Evolutionary conservation across 2,113 vertebrate species (phyloP), one percentile per base, ranked within the genome.

Genomic region (Paraplagusia blochii): DNA sequence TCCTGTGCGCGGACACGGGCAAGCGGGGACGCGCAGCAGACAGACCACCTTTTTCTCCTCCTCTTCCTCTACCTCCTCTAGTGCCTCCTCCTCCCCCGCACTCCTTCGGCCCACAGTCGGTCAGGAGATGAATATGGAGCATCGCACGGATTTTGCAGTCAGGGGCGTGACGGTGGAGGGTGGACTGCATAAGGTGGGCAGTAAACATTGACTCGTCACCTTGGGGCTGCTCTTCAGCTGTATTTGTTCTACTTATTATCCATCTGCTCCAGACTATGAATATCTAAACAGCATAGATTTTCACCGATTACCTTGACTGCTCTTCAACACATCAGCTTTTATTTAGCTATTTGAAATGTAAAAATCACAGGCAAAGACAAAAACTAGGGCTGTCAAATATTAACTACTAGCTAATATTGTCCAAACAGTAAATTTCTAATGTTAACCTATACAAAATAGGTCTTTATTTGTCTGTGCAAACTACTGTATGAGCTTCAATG

Each of bases 1-100:
- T 85, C 81, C 77, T 81, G 74, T 67, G 77, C 74, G 80, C 38
- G 6, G 22, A 29, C 22, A 29, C 38, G 12, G 38, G 69, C 81
- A 63, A 82, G 69, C 78, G 82, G 82, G 85, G 81, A 82, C 86
- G 87, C 85, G 77, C 85, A 83, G 83, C 74, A 79, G 73, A 74
- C 50, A 69, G 62, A 6, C 83, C 78, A 68, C 72, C 80, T 76
- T 71, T 79, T 74, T 69, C 43, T 86, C 58, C 74, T 70, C 65
- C 47, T 85, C 55, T 35, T 85, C 53, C 69, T 65, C 67, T 42
- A 68, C 64, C 48, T 86, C 53, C 76, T 70, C 67, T 46, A 84
- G 53, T 11, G 2, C 36, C 10, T 40, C 38, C 45, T 85, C 54
- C 75, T 69, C 66, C 47, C 38, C 22, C 22, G 16, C 44, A 12